Base-by-base conservation (phyloP, 2,888 invertebrate species). In the Megastigmus dorsalis region DNA sequence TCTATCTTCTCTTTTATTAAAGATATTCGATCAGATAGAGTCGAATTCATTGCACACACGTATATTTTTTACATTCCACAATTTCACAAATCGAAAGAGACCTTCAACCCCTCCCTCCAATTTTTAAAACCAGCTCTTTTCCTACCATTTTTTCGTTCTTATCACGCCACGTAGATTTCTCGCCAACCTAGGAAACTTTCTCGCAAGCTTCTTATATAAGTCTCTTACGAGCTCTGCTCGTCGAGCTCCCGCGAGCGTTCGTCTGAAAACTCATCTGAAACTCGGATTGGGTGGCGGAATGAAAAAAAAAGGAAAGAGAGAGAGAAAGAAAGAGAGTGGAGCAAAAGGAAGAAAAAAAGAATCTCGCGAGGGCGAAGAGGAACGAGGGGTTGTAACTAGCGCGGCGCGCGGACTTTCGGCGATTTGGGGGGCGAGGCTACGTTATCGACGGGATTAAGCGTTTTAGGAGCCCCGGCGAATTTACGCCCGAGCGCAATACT, bases 231-330 rank as follows among this genome's bases (percentile, higher is more conserved):
- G n/a, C n/a, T n/a, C n/a, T n/a, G n/a, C n/a, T n/a, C 83, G 83
- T 83, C 81, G 83, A 80, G 82, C 79, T 80, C 78, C 77, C 78
- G n/a, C n/a, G 78, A 77, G 75, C 68, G 73, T 75, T 74, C 77
- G 70, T 76, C 82, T 79, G 80, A 79, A 83, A 86, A 85, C 85
- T 85, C 84, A 85, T 86, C 82, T 82, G 79, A 82, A 86, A 86
- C 85, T 86, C 80, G 82, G 84, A 86, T 86, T 85, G 84, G 81
- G 76, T 66, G 77, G 60, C 41, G 75, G 57, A 50, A 73, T 74
- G 75, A 81, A 79, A 77, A 78, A 74, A 75, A 48, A 15, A 52
- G 30, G n/a, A 20, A 10, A 20, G 43, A 36, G 28, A 18, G 1
- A 41, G 30, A 41, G 57, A 43, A n/a, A 20, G 41, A 43, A 75